Base-by-base conservation (phyloP, 2,888 invertebrate species). In the Andrena minutula region DNA sequence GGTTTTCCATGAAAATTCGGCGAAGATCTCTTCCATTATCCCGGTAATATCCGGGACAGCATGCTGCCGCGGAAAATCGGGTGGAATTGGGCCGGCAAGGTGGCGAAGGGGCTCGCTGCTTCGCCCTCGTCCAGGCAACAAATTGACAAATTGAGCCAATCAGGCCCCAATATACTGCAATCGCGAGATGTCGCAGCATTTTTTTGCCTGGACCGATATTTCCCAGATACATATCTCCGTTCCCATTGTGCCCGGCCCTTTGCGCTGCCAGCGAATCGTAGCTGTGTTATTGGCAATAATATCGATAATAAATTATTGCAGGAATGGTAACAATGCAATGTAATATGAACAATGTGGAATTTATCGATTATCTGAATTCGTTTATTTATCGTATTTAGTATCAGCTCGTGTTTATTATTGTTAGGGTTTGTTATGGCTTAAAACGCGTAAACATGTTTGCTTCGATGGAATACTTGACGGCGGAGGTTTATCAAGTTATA, bases 101-200 rank as follows among this genome's bases (percentile, higher is more conserved):
- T 41, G 35, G 56, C 60, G 23, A 28, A 58, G 47, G 23, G 71
- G 70, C 26, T 63, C 35, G 53, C 61, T 16, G 41, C 20, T 23
- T 47, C 56, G 51, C 56, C 56, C 76, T 65, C 68, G 77, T 66
- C 65, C 74, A 75, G 63, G 75, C 76, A 83, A 76, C 70, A 85
- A 87, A 86, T 86, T 85, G 86, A 86, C 85, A 85, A 85, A 86
- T 86, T 81, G 86, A 70, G 66, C 85, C 86, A 87, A 87, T 87
- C 86, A 85, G 87, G 47, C 73, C 69, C 72, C 73, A 87, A 87
- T 87, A 80, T 61, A 81, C 83, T 60, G 70, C 83, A 83, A 87
- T 87, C 74, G 73, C 72, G 69, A 71, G 49, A 75, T 77, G 77
- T 51, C 53, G 23, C 79, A 60, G 20, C 53, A 63, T 82, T 86